Evolutionary conservation across 2,888 invertebrate species (phyloP).

Genomic region (Steromphala cineraria): DNA sequence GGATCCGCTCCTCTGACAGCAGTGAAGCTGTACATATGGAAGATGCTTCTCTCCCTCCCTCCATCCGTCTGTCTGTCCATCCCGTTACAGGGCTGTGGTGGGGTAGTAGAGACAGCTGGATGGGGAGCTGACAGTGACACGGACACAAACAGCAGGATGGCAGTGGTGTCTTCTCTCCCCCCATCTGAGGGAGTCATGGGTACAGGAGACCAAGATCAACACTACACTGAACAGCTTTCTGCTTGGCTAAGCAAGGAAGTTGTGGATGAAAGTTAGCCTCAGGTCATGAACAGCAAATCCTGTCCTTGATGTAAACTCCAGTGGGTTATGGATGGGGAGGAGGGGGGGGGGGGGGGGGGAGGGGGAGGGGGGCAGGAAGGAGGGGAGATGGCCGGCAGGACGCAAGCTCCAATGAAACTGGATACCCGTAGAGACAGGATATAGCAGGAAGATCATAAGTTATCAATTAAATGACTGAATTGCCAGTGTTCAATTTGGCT

Average conservation of each 20-base stretch:
- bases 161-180: too few species aligned
- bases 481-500: too few species aligned
- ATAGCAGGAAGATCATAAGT: neutral
- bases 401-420: neutral
- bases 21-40: too few species aligned
- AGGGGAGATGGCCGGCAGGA: neutral
- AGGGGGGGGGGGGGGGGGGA: neutral
- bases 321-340: too few species aligned
- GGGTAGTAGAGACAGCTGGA: neutral
- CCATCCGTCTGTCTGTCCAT: too few species aligned
- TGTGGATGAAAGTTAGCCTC: neutral
- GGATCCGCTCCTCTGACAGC: neutral
- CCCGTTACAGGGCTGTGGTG: neutral
- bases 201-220: too few species aligned
- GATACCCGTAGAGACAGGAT: neutral
- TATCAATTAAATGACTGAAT: neutral
- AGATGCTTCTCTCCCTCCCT: too few species aligned
- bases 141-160: too few species aligned
- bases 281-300: neutral
- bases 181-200: too few species aligned
- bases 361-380: neutral
- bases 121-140: neutral
- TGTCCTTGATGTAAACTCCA: neutral
- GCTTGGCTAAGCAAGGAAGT: neutral
- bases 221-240: neutral